These are phyloP conservation scores for Acipenser ruthenus DNA, from an alignment of 2,797 vertebrate genomes.

Conservation along the genomic window DNA sequence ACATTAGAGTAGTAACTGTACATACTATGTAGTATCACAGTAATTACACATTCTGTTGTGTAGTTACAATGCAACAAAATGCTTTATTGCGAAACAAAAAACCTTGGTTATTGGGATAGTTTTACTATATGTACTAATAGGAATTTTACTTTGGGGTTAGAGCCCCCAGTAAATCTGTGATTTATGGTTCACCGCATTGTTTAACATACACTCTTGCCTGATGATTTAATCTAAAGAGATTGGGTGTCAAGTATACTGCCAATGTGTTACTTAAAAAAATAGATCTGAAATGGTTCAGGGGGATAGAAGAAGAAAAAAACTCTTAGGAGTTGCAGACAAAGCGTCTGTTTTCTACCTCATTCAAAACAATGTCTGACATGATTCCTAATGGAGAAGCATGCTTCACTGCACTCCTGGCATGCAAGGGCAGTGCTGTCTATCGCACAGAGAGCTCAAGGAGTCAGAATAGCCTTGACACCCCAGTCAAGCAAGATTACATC, in stretches of 20 bases:
- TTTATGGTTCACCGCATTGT: background rate
- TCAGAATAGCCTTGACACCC: background rate
- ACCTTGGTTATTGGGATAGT: no score
- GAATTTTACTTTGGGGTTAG: no score
- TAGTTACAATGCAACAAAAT: no score
- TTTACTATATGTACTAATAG: no score
- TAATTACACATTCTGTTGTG: no score
- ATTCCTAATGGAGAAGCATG: background rate
- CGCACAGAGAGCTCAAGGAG: background rate
- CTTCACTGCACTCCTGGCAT: background rate
- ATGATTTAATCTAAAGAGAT: background rate
- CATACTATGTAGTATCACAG: no score
- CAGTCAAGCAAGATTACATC: conserved; percentile 1
- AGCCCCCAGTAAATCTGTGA: background rate
- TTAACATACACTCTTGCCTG: background rate
- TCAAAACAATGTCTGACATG: background rate
- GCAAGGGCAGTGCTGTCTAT: background rate
- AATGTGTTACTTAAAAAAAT: background rate
- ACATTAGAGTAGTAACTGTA: no score
- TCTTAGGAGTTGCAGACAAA: background rate
- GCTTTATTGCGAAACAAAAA: no score
- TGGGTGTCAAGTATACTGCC: background rate
- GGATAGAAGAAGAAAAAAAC: background rate
- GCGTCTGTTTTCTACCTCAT: background rate
- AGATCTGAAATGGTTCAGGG: background rate